Evolutionary conservation across 2,113 vertebrate species (phyloP).

Genomic region (Hydropotes inermis): DNA sequence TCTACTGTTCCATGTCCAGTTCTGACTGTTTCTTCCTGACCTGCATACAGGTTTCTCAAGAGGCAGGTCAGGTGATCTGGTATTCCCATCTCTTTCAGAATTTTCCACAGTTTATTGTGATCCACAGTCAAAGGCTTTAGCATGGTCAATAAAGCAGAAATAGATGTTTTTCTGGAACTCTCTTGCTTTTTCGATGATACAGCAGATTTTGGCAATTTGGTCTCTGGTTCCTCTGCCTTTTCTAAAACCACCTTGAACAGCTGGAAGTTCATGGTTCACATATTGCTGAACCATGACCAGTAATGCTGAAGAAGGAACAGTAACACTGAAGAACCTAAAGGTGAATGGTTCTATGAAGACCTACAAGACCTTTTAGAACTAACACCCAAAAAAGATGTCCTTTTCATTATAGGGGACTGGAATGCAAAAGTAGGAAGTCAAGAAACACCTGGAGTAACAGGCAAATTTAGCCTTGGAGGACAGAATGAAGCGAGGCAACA

Average conservation of each 20-base stretch:
- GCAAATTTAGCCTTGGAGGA: not conserved
- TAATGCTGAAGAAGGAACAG: not conserved
- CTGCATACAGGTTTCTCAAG: not conserved
- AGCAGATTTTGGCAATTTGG: rapidly evolving
- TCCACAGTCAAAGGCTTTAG: not conserved
- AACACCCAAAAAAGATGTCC: not conserved
- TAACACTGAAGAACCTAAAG: not conserved
- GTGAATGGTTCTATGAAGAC: not conserved
- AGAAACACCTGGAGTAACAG: not conserved
- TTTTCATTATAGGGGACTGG: not conserved
- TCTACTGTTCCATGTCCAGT: not conserved
- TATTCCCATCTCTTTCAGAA: not conserved
- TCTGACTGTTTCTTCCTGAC: not conserved
- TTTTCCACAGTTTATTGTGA: not conserved
- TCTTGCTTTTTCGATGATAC: not conserved
- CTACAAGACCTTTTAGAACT: not conserved
- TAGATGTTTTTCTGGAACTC: not conserved
- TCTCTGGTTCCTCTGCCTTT: not conserved
- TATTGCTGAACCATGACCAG: not conserved
- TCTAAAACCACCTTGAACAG: not conserved
- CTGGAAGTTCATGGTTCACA: not conserved
- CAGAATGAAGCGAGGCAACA: not conserved
- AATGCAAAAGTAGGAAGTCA: not conserved
- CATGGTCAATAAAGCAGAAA: not conserved
- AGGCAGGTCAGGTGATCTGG: not conserved